Evolutionary conservation across 2,113 vertebrate genomes (phyloP).

Genomic region (Antennarius striatus): DNA sequence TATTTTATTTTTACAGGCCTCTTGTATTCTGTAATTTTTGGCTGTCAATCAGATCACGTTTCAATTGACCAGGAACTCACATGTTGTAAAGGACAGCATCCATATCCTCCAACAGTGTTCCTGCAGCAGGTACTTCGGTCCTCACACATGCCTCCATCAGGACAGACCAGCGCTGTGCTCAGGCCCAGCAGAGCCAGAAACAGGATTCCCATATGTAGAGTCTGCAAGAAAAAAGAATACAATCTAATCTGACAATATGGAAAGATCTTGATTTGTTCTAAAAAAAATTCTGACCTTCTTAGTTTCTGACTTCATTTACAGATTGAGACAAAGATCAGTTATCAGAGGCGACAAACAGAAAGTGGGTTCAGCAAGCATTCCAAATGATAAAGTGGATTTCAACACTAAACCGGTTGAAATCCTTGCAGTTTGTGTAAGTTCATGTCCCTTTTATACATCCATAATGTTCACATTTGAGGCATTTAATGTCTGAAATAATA

Average conservation of each 20-base stretch:
- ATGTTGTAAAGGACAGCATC: constrained; percentile 83
- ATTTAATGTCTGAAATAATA: not conserved
- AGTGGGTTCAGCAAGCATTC: constrained; percentile 6
- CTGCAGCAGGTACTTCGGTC: constrained; percentile 82
- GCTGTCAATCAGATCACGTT: no score
- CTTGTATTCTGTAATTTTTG: no score
- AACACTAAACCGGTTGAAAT: constrained; percentile 14
- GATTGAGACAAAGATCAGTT: not conserved
- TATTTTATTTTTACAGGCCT: no score
- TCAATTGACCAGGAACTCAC: constrained; percentile 73
- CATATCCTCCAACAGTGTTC: constrained; percentile 66
- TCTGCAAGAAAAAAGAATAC: constrained; percentile 1
- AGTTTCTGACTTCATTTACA: not conserved
- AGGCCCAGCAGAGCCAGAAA: constrained; percentile 58
- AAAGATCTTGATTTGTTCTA: not conserved
- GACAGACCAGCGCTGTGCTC: constrained; percentile 75
- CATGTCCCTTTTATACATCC: not conserved
- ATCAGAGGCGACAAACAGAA: not conserved
- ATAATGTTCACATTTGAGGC: not conserved
- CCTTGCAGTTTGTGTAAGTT: not conserved
- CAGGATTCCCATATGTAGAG: constrained; percentile 44
- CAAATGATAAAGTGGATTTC: constrained; percentile 31
- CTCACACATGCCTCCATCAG: constrained; percentile 76
- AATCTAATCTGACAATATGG: no score
- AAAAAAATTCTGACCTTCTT: no score